A percentile compares a stretch with the other conserved stretches of the same genome.
Evolutionary conservation across 1,140 invertebrate genomes (phyloP).

Genomic region (Propsilocerus akamusi): DNA sequence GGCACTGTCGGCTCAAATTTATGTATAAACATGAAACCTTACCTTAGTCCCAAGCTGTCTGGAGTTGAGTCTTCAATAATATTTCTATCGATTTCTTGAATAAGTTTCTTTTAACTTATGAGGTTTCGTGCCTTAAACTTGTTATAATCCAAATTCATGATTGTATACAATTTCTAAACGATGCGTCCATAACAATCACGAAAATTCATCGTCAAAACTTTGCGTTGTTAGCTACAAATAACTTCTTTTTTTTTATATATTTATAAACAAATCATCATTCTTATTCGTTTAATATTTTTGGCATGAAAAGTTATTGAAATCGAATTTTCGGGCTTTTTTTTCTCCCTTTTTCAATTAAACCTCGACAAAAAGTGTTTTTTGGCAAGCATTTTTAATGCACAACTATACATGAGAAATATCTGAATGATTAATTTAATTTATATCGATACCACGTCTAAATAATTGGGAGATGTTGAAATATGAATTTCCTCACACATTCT

Average conservation of each 20-base stretch:
- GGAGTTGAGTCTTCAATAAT: too few species aligned
- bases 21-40: too few species aligned
- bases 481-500: neutral
- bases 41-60: too few species aligned
- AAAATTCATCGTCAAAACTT: too few species aligned
- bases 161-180: too few species aligned
- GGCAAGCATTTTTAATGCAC: neutral
- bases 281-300: neutral
- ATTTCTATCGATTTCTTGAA: too few species aligned
- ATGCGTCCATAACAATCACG: too few species aligned
- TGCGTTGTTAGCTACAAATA: too few species aligned
- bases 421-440: neutral
- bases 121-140: neutral
- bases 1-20: too few species aligned
- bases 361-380: neutral
- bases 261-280: conserved; percentile 4
- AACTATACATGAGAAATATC: neutral
- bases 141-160: neutral
- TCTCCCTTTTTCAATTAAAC: neutral
- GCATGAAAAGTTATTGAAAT: conserved; percentile 1
- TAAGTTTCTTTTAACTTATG: too few species aligned
- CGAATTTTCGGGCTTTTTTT: neutral
- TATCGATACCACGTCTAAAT: conserved; percentile 1
- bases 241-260: neutral
- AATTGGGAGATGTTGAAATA: neutral